Conservation (phyloP, 2,113 vertebrate species). For the Phoenicopterus ruber region DNA sequence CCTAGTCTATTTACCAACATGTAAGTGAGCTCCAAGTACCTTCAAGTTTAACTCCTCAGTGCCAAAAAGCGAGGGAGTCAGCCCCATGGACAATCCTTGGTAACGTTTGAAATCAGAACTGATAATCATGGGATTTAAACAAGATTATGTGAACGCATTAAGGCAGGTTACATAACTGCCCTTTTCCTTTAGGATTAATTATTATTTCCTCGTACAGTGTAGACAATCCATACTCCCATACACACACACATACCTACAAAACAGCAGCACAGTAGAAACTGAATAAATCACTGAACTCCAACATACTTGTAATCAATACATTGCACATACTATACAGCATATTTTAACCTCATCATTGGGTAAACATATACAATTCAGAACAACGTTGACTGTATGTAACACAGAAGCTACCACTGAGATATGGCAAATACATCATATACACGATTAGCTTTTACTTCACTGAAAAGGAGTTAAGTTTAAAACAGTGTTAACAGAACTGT, state of each 20-base stretch:
- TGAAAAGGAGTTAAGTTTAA: slow-evolving; percentile 57
- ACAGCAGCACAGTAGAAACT: slow-evolving; percentile 60
- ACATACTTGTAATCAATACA: slow-evolving; percentile 59
- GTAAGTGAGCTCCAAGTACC: not conserved
- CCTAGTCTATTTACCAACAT: not conserved
- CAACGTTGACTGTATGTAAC: slow-evolving; percentile 47
- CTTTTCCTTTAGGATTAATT: slow-evolving; percentile 79
- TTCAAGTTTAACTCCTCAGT: not conserved
- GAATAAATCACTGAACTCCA: slow-evolving; percentile 62
- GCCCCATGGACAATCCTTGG: not conserved
- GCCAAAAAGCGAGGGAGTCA: not conserved
- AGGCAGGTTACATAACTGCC: slow-evolving; percentile 71
- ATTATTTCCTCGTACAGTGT: slow-evolving; percentile 55
- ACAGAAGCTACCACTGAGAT: slow-evolving; percentile 65
- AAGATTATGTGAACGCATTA: slow-evolving; percentile 49
- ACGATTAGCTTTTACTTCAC: slow-evolving; percentile 62
- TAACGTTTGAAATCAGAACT: not conserved
- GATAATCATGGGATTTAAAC: not conserved
- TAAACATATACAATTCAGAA: slow-evolving; percentile 67
- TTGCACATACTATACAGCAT: slow-evolving; percentile 62
- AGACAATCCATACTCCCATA: slow-evolving; percentile 43
- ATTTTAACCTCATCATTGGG: slow-evolving; percentile 45
- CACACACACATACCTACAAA: slow-evolving; percentile 51
- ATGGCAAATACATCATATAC: slow-evolving; percentile 68
- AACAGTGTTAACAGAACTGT: slow-evolving; percentile 34